These are phyloP conservation scores for Lagenorhynchus albirostris DNA, from an alignment of 2,113 vertebrate genomes.

Conservation along the genomic window DNA sequence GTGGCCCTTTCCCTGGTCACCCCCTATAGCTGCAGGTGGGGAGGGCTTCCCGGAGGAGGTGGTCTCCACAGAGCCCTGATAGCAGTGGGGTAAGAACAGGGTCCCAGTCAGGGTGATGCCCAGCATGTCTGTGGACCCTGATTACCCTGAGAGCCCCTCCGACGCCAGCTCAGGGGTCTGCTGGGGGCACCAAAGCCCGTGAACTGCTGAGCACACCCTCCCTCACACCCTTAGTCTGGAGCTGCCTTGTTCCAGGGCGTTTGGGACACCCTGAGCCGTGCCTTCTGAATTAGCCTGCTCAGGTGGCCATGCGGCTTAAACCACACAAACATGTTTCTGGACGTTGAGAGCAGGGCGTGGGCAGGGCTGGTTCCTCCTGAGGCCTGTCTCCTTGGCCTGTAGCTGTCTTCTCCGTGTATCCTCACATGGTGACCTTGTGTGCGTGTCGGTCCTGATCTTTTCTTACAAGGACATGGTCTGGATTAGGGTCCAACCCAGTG, in stretches of 20 bases:
- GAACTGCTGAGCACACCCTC: not conserved
- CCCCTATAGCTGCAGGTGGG: not conserved
- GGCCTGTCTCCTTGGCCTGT: not conserved
- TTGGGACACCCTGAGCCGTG: not conserved
- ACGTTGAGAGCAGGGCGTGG: rapidly evolving
- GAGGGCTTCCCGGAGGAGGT: not conserved
- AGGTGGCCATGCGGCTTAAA: too few relatives aligned
- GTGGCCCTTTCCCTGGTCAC: too few relatives aligned
- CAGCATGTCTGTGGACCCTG: not conserved
- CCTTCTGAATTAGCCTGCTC: not conserved
- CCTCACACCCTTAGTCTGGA: not conserved
- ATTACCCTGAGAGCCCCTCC: not conserved
- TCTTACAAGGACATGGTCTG: not conserved
- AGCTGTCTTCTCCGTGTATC: not conserved
- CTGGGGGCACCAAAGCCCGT: not conserved
- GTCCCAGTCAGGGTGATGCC: not conserved
- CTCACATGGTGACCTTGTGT: rapidly evolving
- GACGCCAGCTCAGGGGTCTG: not conserved
- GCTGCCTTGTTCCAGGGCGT: not conserved
- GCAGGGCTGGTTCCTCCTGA: too few relatives aligned
- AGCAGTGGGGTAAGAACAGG: rapidly evolving
- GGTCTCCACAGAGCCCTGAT: too few relatives aligned
- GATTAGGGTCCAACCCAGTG: rapidly evolving
- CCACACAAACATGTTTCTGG: rapidly evolving
- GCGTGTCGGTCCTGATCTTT: rapidly evolving